Percentiles rank a stretch among this genome's conserved stretches.
Evolutionary conservation across 2,888 invertebrate species (phyloP).

Genomic region (Macaria notata): DNA sequence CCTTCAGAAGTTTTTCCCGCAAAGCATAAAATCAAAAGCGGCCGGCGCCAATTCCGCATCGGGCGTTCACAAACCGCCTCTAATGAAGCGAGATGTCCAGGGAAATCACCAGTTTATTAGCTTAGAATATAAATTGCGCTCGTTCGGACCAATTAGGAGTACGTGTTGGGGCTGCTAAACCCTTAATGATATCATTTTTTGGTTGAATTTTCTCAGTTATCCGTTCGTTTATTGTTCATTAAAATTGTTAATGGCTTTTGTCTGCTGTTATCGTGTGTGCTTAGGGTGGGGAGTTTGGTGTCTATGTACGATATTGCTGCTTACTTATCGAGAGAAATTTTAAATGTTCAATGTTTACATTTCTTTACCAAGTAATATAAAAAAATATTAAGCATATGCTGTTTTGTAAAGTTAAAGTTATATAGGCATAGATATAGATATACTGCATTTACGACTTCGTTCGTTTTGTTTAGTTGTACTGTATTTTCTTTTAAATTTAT

Average conservation of each 20-base stretch:
- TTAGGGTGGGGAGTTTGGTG: too few species aligned
- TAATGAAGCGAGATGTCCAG: constrained; percentile 63
- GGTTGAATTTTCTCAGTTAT: constrained; percentile 19
- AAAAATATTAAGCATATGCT: too few species aligned
- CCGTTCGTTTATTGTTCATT: constrained; percentile 14
- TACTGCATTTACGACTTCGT: too few species aligned
- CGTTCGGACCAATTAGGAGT: constrained; percentile 54
- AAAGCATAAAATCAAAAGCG: background rate
- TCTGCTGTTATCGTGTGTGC: background rate
- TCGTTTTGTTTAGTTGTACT: too few species aligned
- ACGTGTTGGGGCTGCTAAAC: constrained; percentile 32
- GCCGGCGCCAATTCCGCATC: constrained; percentile 2
- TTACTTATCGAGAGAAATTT: too few species aligned
- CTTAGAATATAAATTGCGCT: constrained; percentile 58
- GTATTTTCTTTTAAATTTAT: too few species aligned
- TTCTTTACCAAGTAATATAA: too few species aligned
- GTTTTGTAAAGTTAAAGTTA: too few species aligned
- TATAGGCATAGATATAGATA: too few species aligned
- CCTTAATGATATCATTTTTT: constrained; percentile 27
- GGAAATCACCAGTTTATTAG: constrained; percentile 72
- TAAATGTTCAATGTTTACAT: too few species aligned
- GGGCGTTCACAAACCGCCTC: constrained; percentile 16
- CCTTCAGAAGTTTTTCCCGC: too few species aligned
- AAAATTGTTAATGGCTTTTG: constrained; percentile 12
- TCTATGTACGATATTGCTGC: too few species aligned